Percentiles rank a stretch among this genome's conserved stretches.
Conservation (phyloP, 2,113 vertebrate genomes). For the Progne subis region DNA sequence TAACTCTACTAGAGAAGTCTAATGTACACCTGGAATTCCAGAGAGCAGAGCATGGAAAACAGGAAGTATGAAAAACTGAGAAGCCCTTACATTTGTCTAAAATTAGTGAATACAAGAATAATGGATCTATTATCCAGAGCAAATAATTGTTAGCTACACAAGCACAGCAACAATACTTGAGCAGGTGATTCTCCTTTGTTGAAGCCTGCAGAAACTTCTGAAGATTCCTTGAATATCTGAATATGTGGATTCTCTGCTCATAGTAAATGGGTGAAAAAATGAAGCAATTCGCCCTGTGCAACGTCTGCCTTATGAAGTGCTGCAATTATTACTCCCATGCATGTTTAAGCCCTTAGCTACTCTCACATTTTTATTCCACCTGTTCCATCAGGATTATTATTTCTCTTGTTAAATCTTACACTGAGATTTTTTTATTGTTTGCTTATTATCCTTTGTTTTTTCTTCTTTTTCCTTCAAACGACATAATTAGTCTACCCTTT, state of each 20-base stretch:
- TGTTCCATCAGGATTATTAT: not conserved
- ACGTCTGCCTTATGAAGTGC: not conserved
- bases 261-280: not conserved
- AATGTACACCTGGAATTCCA: not conserved
- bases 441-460: not conserved
- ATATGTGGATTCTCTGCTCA: not conserved
- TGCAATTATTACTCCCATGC: not conserved
- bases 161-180: not conserved
- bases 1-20: not conserved
- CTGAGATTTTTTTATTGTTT: not conserved
- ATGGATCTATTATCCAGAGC: not conserved
- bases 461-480: not conserved
- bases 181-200: not conserved
- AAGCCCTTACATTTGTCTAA: not conserved
- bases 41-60: not conserved
- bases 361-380: not conserved
- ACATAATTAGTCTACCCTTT: not conserved
- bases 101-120: not conserved
- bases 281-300: not conserved
- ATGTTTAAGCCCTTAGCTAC: not conserved
- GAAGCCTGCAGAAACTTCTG: not conserved
- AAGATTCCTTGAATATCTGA: not conserved
- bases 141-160: not conserved
- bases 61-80: not conserved
- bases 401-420: not conserved